A percentile compares a stretch with the other conserved stretches of the same genome.
Conservation (phyloP, 2,888 invertebrate genomes). For the Agrilus cyanescens region DNA sequence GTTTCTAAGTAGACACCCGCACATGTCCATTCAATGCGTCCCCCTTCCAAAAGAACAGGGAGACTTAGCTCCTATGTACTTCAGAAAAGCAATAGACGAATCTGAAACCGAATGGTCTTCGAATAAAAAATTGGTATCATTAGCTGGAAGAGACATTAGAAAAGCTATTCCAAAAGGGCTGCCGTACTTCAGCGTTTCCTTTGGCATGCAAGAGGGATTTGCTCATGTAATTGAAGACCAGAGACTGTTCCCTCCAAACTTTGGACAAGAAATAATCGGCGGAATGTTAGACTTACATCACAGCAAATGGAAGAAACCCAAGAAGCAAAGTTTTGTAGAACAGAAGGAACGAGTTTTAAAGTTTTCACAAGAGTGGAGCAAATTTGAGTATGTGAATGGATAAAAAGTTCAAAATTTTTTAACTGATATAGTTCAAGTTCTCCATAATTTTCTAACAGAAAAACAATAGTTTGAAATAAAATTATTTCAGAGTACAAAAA, state of each 20-base stretch:
- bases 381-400: constrained; percentile 45
- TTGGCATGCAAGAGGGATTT: constrained; percentile 83
- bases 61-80: constrained; percentile 88
- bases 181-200: constrained; percentile 90
- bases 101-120: constrained; percentile 91
- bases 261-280: constrained; percentile 92
- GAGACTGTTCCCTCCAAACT: constrained; percentile 70
- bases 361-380: constrained; percentile 60
- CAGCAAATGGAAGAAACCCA: constrained; percentile 73
- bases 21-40: constrained; percentile 81
- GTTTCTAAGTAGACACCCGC: constrained; percentile 47
- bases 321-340: constrained; percentile 58
- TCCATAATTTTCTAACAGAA: too few species aligned
- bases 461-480: too few species aligned
- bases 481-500: too few species aligned
- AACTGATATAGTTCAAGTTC: too few species aligned
- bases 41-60: constrained; percentile 75
- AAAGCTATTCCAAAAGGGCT: constrained; percentile 82
- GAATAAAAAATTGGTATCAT: constrained; percentile 80
- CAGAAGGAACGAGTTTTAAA: constrained; percentile 65
- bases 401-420: constrained; percentile 6
- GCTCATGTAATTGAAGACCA: constrained; percentile 97
- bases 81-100: constrained; percentile 94
- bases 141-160: constrained; percentile 60
- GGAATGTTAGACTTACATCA: constrained; percentile 88